Percentiles rank a stretch among this genome's conserved stretches.
phyloP scores from a whole-genome alignment of 2,113 vertebrate species.

The Callipepla squamata region DNA sequence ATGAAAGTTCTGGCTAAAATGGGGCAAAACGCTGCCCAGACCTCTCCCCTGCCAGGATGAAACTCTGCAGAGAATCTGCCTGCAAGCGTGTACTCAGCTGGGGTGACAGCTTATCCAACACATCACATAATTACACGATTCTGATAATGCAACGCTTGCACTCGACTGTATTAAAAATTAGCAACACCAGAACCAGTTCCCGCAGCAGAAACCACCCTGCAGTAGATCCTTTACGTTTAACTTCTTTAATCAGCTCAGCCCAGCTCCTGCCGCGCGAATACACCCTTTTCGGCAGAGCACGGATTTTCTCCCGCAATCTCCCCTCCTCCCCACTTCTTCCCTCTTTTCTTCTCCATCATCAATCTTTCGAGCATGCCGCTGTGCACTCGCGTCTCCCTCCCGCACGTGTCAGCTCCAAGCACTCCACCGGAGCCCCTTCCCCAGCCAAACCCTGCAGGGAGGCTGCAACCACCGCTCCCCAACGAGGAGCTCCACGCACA shows the following conservation, averaged over 20 bases:
- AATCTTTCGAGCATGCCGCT: conserved; percentile 37
- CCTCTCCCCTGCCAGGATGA: background rate
- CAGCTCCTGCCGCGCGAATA: background rate
- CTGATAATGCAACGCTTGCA: background rate
- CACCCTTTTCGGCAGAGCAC: background rate
- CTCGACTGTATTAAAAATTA: background rate
- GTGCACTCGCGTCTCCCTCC: conserved; percentile 29
- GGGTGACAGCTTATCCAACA: background rate
- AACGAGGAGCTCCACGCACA: conserved; percentile 2
- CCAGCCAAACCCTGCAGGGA: conserved; percentile 34
- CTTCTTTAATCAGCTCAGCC: conserved; percentile 18
- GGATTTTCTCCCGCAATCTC: background rate
- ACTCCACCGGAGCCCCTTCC: conserved; percentile 22
- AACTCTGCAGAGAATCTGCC: background rate
- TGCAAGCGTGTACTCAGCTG: background rate
- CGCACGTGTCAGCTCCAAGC: conserved; percentile 27
- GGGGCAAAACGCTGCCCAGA: background rate
- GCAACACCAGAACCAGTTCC: background rate
- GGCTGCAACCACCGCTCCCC: conserved; percentile 30
- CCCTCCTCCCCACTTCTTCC: conserved; percentile 8
- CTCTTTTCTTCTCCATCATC: conserved; percentile 27
- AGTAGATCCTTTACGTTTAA: background rate
- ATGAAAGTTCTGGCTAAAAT: background rate
- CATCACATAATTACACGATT: background rate
- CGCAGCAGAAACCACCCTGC: background rate